These are phyloP conservation scores for Phocides pigmalion DNA, from an alignment of 1,140 invertebrate species.

Conservation along the genomic window DNA sequence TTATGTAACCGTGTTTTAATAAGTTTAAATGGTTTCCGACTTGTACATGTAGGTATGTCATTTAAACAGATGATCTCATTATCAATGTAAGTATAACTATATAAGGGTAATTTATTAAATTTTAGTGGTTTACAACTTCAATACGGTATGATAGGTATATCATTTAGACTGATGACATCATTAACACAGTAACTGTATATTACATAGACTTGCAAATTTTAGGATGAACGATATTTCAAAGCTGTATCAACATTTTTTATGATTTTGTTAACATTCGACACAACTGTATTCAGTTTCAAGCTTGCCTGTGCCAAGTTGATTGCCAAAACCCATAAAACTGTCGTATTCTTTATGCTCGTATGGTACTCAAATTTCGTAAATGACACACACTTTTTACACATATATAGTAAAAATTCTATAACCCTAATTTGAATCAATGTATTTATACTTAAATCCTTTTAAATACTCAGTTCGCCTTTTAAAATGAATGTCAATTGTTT, in stretches of 20 bases:
- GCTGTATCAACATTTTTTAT: background rate
- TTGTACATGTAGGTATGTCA: background rate
- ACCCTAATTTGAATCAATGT: too few species aligned
- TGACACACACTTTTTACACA: background rate
- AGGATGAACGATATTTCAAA: background rate
- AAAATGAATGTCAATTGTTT: too few species aligned
- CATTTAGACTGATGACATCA: background rate
- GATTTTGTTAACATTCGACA: conserved; percentile 15
- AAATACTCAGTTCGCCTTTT: too few species aligned
- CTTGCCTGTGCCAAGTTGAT: conserved; percentile 17
- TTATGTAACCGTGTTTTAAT: background rate
- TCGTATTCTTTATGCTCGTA: conserved; percentile 20
- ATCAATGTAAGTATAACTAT: background rate
- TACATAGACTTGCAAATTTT: background rate
- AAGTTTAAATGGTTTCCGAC: background rate
- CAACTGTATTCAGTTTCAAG: conserved; percentile 14
- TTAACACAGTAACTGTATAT: background rate
- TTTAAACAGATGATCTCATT: background rate
- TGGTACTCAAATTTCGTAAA: conserved; percentile 15
- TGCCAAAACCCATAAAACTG: conserved; percentile 25
- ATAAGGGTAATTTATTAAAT: background rate
- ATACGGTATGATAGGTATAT: background rate
- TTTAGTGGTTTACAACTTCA: background rate
- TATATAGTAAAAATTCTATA: background rate
- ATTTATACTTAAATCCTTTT: too few species aligned